These are phyloP conservation scores for Capra hircus DNA, from an alignment of 2,113 vertebrate genomes.

Conservation along the genomic window DNA sequence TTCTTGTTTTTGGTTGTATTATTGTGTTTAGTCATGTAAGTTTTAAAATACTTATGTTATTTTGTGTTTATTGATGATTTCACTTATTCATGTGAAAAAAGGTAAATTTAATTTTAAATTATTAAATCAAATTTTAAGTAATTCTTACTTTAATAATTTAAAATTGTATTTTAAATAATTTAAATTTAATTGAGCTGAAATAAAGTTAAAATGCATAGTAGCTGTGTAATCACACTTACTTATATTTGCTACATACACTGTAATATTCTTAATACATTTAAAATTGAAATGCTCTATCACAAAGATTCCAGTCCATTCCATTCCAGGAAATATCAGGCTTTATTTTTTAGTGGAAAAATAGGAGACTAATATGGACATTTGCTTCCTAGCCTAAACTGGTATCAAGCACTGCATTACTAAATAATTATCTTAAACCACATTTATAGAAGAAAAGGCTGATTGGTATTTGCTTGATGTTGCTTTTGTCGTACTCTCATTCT, in stretches of 20 bases:
- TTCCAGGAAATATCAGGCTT: background rate
- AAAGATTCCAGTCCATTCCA: background rate
- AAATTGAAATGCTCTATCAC: background rate
- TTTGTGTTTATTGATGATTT: slow-evolving; percentile 18
- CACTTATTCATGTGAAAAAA: slow-evolving; percentile 16
- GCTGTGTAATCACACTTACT: background rate
- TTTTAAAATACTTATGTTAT: slow-evolving; percentile 6
- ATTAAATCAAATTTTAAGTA: background rate
- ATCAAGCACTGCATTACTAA: background rate
- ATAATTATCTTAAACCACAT: background rate
- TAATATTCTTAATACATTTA: slow-evolving; percentile 10
- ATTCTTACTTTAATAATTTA: background rate
- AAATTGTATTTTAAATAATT: background rate
- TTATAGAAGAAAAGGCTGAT: slow-evolving; percentile 7
- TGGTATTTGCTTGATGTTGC: slow-evolving; percentile 10
- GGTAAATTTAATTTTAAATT: background rate
- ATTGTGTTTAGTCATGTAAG: background rate
- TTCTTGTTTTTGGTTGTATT: background rate
- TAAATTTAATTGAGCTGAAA: background rate
- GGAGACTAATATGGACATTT: background rate
- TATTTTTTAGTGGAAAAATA: background rate
- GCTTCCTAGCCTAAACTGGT: background rate
- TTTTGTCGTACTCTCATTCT: slow-evolving; percentile 39
- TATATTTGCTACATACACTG: background rate
- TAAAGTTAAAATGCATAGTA: background rate